Percentiles rank a stretch among this genome's conserved stretches.
Evolutionary conservation across 1,140 invertebrate genomes (phyloP).

Genomic region (Sarcophaga bullata): DNA sequence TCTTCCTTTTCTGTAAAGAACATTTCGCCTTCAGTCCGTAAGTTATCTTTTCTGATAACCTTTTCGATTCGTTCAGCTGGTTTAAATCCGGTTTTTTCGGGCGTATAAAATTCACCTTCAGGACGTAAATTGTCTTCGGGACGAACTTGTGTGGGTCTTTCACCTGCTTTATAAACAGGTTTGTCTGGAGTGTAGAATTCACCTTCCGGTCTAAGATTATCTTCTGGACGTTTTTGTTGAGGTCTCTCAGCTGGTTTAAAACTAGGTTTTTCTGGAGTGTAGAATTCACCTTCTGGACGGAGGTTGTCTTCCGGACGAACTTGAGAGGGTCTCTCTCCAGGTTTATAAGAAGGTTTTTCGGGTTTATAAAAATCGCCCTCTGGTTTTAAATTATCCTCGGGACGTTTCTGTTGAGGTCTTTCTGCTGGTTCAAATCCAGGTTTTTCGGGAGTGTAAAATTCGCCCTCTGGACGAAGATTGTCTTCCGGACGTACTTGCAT

Average conservation of each 20-base stretch:
- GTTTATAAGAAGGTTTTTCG: constrained; percentile 70
- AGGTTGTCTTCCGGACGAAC: constrained; percentile 64
- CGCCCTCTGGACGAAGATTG: constrained; percentile 69
- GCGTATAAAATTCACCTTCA: constrained; percentile 69
- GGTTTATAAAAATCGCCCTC: constrained; percentile 69
- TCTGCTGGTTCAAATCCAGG: constrained; percentile 68
- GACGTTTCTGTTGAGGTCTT: constrained; percentile 65
- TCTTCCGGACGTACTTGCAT: constrained; percentile 65
- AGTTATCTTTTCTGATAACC: constrained; percentile 71
- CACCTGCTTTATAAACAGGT: constrained; percentile 60
- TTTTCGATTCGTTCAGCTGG: constrained; percentile 69
- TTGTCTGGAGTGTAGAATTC: constrained; percentile 64
- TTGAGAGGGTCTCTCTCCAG: constrained; percentile 60
- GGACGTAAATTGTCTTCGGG: constrained; percentile 69
- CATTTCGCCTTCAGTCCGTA: constrained; percentile 73
- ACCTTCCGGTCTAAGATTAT: constrained; percentile 72
- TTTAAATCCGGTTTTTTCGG: constrained; percentile 63
- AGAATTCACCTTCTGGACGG: constrained; percentile 69
- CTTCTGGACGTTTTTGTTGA: constrained; percentile 64
- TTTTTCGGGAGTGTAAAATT: constrained; percentile 68
- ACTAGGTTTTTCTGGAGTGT: constrained; percentile 60
- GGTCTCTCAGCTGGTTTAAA: constrained; percentile 66
- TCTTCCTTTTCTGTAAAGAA: constrained; percentile 59
- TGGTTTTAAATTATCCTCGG: constrained; percentile 68
- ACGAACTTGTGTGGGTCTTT: constrained; percentile 48